A percentile compares a stretch with the other conserved stretches of the same genome.
phyloP scores from a whole-genome alignment of 30 jellyfish, hydroid and myxozoan species.

The Turritopsis rubra region DNA sequence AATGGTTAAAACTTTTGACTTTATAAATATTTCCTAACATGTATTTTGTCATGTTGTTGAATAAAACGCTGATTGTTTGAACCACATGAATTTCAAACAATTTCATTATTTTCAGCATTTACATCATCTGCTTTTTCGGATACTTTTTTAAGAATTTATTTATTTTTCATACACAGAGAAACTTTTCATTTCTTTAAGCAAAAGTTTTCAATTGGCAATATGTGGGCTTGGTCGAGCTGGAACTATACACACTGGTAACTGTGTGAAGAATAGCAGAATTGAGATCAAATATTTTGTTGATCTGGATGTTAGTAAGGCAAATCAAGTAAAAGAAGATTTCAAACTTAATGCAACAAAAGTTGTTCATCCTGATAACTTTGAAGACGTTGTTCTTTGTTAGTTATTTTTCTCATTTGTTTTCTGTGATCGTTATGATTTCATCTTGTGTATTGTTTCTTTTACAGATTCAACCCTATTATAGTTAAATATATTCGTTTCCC shows the following conservation, averaged over 20 bases:
- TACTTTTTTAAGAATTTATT: too few relatives aligned
- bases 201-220: constrained; percentile 48
- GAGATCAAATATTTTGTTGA: constrained; percentile 66
- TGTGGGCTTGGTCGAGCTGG: constrained; percentile 96
- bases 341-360: constrained; percentile 39
- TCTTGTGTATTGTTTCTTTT: too few relatives aligned
- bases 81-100: not conserved
- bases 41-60: too few relatives aligned
- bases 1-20: too few relatives aligned
- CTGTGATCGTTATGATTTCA: too few relatives aligned
- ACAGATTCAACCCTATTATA: too few relatives aligned
- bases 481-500: too few relatives aligned
- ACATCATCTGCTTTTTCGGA: too few relatives aligned
- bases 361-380: constrained; percentile 39
- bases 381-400: constrained; percentile 16
- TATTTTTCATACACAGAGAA: too few relatives aligned
- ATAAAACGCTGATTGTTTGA: too few relatives aligned
- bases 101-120: not conserved
- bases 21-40: too few relatives aligned
- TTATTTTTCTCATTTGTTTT: too few relatives aligned
- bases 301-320: constrained; percentile 47
- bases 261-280: constrained; percentile 52
- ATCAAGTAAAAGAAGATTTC: constrained; percentile 16
- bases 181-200: not conserved
- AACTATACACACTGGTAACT: constrained; percentile 67